A percentile compares a stretch with the other conserved stretches of the same genome.
phyloP scores from a whole-genome alignment of 1,140 invertebrate genomes.

The Drosophila paulistorum region DNA sequence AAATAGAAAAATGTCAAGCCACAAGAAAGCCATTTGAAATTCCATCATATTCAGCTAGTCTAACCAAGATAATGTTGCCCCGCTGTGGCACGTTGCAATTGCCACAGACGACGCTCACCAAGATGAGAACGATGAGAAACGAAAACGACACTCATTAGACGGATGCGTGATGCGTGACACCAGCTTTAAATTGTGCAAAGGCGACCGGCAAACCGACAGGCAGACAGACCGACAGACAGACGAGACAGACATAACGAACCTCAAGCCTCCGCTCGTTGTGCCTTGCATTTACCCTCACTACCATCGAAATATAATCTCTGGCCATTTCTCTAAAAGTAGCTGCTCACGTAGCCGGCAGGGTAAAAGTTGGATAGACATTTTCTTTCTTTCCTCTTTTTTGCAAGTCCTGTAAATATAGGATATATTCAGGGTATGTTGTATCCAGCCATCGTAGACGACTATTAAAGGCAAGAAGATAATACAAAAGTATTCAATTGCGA shows the following conservation, averaged over 20 bases:
- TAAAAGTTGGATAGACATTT: conserved; percentile 40
- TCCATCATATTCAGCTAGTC: neutral
- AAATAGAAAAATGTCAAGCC: neutral
- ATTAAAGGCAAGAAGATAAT: no score
- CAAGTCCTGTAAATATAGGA: neutral
- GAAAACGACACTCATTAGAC: conserved; percentile 73
- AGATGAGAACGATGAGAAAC: conserved; percentile 32
- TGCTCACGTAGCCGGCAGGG: conserved; percentile 56
- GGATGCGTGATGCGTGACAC: conserved; percentile 76
- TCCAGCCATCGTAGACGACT: neutral
- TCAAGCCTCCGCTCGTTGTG: neutral
- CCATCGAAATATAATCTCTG: conserved; percentile 69
- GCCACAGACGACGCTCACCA: conserved; percentile 36
- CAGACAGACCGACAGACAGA: neutral
- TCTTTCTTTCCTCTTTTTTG: conserved; percentile 28
- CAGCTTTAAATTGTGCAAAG: conserved; percentile 75
- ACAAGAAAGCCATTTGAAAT: neutral
- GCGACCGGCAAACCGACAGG: conserved; percentile 31
- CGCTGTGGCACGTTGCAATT: conserved; percentile 69
- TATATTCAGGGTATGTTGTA: neutral
- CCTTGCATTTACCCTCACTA: conserved; percentile 40
- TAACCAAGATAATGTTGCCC: conserved; percentile 55
- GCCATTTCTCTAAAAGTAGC: conserved; percentile 79
- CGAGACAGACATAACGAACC: neutral
- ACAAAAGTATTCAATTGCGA: no score